These are phyloP conservation scores for Apotomis capreana DNA, from an alignment of 2,888 invertebrate species.

Conservation along the genomic window DNA sequence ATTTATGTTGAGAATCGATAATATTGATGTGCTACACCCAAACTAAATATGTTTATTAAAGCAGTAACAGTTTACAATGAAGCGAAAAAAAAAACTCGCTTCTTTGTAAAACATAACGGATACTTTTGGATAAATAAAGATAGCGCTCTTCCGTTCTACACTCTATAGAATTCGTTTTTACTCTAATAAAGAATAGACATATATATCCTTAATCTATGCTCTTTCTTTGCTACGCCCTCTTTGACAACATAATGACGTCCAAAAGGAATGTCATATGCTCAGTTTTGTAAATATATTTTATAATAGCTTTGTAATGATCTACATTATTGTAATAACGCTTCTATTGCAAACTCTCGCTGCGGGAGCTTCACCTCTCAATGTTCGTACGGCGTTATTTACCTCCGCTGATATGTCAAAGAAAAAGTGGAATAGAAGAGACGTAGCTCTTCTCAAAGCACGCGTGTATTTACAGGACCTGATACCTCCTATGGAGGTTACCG, in stretches of 20 bases:
- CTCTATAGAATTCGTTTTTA: too few relatives aligned
- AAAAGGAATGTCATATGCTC: constrained; percentile 44
- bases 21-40: too few relatives aligned
- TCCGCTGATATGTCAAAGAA: constrained; percentile 52
- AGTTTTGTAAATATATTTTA: constrained; percentile 70
- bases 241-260: constrained; percentile 3
- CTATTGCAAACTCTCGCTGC: constrained; percentile 18
- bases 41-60: too few relatives aligned
- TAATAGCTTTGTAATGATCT: constrained; percentile 54
- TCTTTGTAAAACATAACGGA: too few relatives aligned
- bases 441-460: constrained; percentile 62
- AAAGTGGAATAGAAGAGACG: constrained; percentile 57
- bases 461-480: constrained; percentile 63
- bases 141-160: too few relatives aligned
- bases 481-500: constrained; percentile 56
- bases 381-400: constrained; percentile 70
- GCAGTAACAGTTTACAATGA: too few relatives aligned
- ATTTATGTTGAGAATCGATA: too few relatives aligned
- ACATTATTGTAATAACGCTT: constrained; percentile 49
- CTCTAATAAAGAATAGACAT: too few relatives aligned
- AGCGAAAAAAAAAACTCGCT: too few relatives aligned
- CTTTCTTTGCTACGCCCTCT: background rate
- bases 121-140: too few relatives aligned
- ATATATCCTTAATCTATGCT: background rate
- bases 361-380: constrained; percentile 52